Evolutionary conservation across 2,888 invertebrate genomes (phyloP).

Genomic region (Baronia brevicornis): DNA sequence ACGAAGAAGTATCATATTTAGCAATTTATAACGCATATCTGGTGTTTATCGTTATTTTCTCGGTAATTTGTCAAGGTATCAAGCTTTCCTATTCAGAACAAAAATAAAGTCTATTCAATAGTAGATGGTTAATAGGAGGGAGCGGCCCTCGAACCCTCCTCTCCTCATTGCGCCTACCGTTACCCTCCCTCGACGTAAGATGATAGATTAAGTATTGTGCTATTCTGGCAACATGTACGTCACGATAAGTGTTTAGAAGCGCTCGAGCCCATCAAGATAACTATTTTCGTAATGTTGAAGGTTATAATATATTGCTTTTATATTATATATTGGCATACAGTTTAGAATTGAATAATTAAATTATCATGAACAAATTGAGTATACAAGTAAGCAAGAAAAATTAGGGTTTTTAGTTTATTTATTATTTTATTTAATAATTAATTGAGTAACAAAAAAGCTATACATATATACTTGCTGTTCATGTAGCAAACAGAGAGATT

Average conservation of each 20-base stretch:
- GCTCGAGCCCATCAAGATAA: neutral
- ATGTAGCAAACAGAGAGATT: too few relatives aligned
- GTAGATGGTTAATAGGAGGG: constrained; percentile 25
- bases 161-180: constrained; percentile 16
- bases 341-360: too few relatives aligned
- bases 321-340: too few relatives aligned
- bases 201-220: constrained; percentile 37
- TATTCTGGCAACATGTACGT: constrained; percentile 17
- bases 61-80: constrained; percentile 14
- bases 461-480: too few relatives aligned
- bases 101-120: constrained; percentile 23
- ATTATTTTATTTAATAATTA: too few relatives aligned
- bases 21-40: too few relatives aligned
- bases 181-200: constrained; percentile 32
- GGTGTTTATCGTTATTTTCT: constrained; percentile 10
- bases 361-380: too few relatives aligned
- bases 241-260: constrained; percentile 11
- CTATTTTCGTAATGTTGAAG: constrained; percentile 11
- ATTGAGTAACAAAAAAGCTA: too few relatives aligned
- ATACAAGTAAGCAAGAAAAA: too few relatives aligned
- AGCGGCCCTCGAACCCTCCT: constrained; percentile 21
- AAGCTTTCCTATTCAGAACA: constrained; percentile 15
- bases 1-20: too few relatives aligned
- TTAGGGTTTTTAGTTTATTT: too few relatives aligned
- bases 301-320: too few relatives aligned